These are phyloP conservation scores for Cladopsammia gracilis DNA, from an alignment of 64 coral and sea anemone genomes.

Conservation along the genomic window DNA sequence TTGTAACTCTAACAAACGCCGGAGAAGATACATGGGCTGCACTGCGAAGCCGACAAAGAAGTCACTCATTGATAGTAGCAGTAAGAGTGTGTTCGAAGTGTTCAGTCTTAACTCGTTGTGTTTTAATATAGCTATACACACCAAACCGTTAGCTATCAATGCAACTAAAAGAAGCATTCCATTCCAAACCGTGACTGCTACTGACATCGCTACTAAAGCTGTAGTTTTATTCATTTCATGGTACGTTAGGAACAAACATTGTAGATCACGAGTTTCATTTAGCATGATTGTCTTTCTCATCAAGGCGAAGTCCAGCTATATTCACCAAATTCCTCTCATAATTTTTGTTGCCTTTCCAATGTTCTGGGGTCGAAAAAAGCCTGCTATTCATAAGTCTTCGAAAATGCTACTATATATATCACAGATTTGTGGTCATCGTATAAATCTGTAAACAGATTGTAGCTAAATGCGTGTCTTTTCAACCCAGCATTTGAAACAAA, in stretches of 20 bases:
- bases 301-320: too few species aligned
- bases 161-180: conserved; percentile 17
- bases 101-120: conserved; percentile 3
- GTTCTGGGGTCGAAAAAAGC: too few species aligned
- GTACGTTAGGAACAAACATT: conserved; percentile 45
- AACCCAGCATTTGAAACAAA: too few species aligned
- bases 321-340: too few species aligned
- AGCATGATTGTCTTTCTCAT: background rate
- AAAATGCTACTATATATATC: too few species aligned
- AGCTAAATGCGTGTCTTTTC: too few species aligned
- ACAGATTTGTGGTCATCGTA: too few species aligned
- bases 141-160: conserved; percentile 15
- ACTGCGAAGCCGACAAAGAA: conserved; percentile 26
- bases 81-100: conserved; percentile 37
- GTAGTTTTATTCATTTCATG: conserved; percentile 1
- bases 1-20: conserved; percentile 29
- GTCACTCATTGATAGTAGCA: conserved; percentile 53
- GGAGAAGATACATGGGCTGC: conserved; percentile 47
- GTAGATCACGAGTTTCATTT: background rate
- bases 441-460: too few species aligned
- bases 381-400: too few species aligned
- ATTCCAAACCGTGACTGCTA: conserved; percentile 21
- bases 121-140: conserved; percentile 40
- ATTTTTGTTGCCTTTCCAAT: too few species aligned
- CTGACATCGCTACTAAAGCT: background rate